Evolutionary conservation across 2,113 vertebrate genomes (phyloP).

Genomic region (Eudyptes chrysolophus): DNA sequence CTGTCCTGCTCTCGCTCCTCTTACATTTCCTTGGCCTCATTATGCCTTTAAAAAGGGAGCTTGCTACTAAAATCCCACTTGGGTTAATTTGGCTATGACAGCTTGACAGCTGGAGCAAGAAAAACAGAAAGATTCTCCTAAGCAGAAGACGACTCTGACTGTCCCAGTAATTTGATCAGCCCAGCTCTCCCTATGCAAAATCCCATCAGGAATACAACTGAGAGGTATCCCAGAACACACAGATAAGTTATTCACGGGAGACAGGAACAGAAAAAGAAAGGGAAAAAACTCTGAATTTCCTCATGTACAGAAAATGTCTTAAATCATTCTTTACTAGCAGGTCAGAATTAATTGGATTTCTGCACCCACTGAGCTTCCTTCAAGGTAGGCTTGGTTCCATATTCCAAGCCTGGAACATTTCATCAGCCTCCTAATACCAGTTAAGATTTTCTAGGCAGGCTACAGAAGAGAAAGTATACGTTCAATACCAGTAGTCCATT

Average conservation of each 20-base stretch:
- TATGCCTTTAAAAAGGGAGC: background rate
- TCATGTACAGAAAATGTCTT: background rate
- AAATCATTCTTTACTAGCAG: slow-evolving; percentile 25
- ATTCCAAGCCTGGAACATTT: slow-evolving; percentile 22
- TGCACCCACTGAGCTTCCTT: slow-evolving; percentile 35
- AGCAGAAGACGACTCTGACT: background rate
- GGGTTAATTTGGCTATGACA: background rate
- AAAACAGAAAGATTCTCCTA: background rate
- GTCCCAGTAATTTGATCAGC: background rate
- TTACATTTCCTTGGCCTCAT: background rate
- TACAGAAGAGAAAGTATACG: slow-evolving; percentile 16
- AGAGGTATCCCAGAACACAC: background rate
- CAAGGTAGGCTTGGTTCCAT: slow-evolving; percentile 31
- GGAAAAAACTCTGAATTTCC: background rate
- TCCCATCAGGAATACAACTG: background rate
- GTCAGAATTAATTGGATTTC: slow-evolving; percentile 39
- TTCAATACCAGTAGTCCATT: slow-evolving; percentile 32
- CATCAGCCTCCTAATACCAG: slow-evolving; percentile 51
- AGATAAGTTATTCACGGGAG: background rate
- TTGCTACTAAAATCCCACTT: background rate
- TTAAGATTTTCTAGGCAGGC: background rate
- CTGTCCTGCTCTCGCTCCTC: background rate
- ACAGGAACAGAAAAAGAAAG: background rate
- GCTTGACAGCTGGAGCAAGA: background rate
- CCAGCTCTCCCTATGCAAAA: background rate